Percentiles rank a stretch among this genome's conserved stretches.
Evolutionary conservation across 2,888 invertebrate species (phyloP).

Genomic region (Sussaba pulchella): DNA sequence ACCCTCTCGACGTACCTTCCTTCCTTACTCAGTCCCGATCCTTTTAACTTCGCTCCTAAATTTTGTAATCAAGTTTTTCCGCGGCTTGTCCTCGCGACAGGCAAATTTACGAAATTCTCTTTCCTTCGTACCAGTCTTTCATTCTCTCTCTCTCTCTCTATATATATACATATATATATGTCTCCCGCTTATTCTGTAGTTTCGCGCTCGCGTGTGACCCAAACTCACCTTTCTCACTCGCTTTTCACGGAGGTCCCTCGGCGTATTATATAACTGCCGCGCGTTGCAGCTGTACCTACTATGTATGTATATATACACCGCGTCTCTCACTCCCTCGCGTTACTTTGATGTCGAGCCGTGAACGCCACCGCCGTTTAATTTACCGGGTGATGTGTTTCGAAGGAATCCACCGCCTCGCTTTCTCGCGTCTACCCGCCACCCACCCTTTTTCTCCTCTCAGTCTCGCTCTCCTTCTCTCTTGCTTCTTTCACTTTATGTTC

Average conservation of each 20-base stretch:
- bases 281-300: slow-evolving; percentile 49
- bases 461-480: neutral
- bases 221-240: slow-evolving; percentile 63
- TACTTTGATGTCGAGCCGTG: slow-evolving; percentile 81
- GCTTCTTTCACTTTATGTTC: slow-evolving; percentile 9
- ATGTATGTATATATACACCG: slow-evolving; percentile 29
- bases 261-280: slow-evolving; percentile 48
- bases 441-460: slow-evolving; percentile 36
- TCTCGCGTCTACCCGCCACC: slow-evolving; percentile 64
- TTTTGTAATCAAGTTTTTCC: slow-evolving; percentile 83
- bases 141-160: slow-evolving; percentile 31
- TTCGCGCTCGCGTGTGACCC: slow-evolving; percentile 55
- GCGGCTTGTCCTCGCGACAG: slow-evolving; percentile 66
- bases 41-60: slow-evolving; percentile 80
- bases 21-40: slow-evolving; percentile 69
- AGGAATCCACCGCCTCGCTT: slow-evolving; percentile 74
- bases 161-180: no score
- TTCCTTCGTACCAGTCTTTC: slow-evolving; percentile 57
- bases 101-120: slow-evolving; percentile 78
- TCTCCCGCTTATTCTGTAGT: slow-evolving; percentile 40
- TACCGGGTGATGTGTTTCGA: slow-evolving; percentile 81
- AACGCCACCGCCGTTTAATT: slow-evolving; percentile 81
- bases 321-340: slow-evolving; percentile 59
- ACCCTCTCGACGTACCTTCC: slow-evolving; percentile 49
- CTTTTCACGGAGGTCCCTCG: slow-evolving; percentile 53